Percentiles rank a stretch among this genome's conserved stretches.
phyloP scores from a whole-genome alignment of 2,113 vertebrate genomes.

The Tyto alba region DNA sequence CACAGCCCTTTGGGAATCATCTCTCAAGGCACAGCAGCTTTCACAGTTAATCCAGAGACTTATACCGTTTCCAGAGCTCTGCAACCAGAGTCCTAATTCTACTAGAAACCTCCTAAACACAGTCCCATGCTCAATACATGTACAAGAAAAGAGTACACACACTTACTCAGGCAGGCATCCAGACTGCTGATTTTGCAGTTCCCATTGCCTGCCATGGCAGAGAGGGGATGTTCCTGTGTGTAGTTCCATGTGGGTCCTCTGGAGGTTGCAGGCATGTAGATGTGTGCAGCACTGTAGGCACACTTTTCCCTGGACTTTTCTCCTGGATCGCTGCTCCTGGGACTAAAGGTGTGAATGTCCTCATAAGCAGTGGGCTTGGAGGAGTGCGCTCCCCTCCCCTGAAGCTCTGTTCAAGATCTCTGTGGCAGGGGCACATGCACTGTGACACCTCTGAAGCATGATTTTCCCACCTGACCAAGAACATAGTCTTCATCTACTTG shows the following conservation, averaged over 20 bases:
- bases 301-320: neutral
- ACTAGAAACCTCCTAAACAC: neutral
- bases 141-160: neutral
- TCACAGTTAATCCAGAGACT: neutral
- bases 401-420: neutral
- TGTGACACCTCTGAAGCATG: neutral
- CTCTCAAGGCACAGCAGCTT: neutral
- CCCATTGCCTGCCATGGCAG: neutral
- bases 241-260: rapidly evolving
- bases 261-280: neutral
- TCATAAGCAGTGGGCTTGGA: neutral
- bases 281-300: neutral
- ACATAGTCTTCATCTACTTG: neutral
- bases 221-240: neutral
- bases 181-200: neutral
- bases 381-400: neutral
- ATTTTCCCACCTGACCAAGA: neutral
- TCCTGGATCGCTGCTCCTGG: neutral
- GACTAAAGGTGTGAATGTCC: neutral
- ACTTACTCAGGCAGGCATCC: rapidly evolving
- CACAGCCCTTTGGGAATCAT: rapidly evolving
- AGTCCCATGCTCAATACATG: rapidly evolving
- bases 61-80: neutral
- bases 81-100: neutral
- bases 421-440: neutral